These are phyloP conservation scores for Mechanitis messenoides DNA, from an alignment of 2,888 invertebrate species.

Conservation along the genomic window DNA sequence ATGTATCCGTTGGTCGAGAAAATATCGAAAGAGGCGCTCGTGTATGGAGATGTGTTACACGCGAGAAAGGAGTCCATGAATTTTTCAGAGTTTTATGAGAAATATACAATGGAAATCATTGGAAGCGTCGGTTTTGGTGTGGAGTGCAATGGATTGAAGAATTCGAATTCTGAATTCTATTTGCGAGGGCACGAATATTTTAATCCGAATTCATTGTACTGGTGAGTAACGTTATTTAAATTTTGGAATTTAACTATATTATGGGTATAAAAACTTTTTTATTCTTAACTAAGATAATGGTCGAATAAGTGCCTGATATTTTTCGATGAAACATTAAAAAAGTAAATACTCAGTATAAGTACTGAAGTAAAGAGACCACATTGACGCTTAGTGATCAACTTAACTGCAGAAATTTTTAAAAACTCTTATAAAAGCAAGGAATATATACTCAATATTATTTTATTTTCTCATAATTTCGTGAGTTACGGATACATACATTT, in stretches of 20 bases:
- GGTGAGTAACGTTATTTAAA: conserved; percentile 44
- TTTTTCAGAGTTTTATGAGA: conserved; percentile 74
- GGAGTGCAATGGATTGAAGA: conserved; percentile 76
- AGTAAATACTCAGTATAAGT: too few species aligned
- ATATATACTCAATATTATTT: too few species aligned
- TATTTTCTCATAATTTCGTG: too few species aligned
- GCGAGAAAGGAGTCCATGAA: conserved; percentile 58
- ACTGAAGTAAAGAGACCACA: too few species aligned
- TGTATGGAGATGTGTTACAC: conserved; percentile 51
- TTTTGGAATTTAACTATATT: too few species aligned
- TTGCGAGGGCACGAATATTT: conserved; percentile 65
- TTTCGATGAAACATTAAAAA: too few species aligned
- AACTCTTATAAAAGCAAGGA: too few species aligned
- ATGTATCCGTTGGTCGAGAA: conserved; percentile 79
- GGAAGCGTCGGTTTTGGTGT: conserved; percentile 79
- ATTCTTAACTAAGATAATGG: too few species aligned
- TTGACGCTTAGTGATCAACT: too few species aligned
- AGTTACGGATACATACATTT: conserved; percentile 81
- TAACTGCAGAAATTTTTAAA: too few species aligned
- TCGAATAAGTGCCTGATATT: too few species aligned
- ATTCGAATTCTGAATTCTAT: conserved; percentile 74
- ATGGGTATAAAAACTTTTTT: too few species aligned
- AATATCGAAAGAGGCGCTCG: conserved; percentile 71
- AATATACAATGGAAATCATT: conserved; percentile 79
- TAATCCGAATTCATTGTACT: conserved; percentile 54